Evolutionary conservation across 2,113 vertebrate genomes (phyloP), one percentile per base, ranked within the genome.

Genomic region (Odocoileus hemionus): DNA sequence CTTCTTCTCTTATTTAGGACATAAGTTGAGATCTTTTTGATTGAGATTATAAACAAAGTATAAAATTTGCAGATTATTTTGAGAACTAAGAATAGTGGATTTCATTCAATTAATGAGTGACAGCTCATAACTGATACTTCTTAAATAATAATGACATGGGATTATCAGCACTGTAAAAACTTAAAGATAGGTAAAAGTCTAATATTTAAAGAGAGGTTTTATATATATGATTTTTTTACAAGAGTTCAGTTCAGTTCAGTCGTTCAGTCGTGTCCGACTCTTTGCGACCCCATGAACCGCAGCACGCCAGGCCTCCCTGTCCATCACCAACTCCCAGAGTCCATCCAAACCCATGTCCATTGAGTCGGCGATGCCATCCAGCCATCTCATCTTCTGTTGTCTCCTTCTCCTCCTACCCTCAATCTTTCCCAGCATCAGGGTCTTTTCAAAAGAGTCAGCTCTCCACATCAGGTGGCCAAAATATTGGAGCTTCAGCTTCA

Each of bases 161-260:
- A 64, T 91, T 52, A 85, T 70, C 7, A 50, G 33, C 39, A 52
- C 25, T 90, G 36, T 67, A 84, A 84, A 89, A 5, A 57, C 26
- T 47, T 94, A 25, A n/a, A 90, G 21, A 78, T 90, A 43, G 5
- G 4, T 39, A 70, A 21, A 74, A n/a, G 6, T 88, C 30, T 67
- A n/a, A 76, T 87, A 92, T 54, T 94, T 96, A 67, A 92, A 90
- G 33, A 93, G 86, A 87, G n/a, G 19, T 12, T 64, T 93, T 52
- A 87, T 84, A 78, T 19, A 83, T 47, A n/a, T 30, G 7, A 83
- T 67, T 93, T 92, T 92, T 92, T 89, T 54, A 26, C 57, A 79
- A 80, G 19, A 91, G 45, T 25, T 19, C 47, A 50, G 47, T 47
- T 47, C 45, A 45, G 45, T 47, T 47, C 45, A 47, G 47, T 47